phyloP scores from a whole-genome alignment of 2,888 invertebrate species.

The Neoascia interrupta region DNA sequence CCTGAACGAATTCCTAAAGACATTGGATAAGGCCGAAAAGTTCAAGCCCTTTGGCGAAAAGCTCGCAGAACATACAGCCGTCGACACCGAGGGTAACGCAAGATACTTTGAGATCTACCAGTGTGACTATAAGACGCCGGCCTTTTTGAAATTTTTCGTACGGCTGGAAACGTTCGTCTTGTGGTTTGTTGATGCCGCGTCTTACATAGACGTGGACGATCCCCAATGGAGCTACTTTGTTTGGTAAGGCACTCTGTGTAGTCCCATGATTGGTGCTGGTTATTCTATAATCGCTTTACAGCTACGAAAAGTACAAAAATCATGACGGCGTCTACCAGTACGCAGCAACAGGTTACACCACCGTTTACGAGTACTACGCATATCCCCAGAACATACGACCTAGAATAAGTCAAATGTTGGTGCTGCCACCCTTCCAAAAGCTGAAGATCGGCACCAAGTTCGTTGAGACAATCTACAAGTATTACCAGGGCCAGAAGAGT shows the following conservation, averaged over 20 bases:
- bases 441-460: slow-evolving; percentile 91
- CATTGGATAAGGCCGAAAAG: slow-evolving; percentile 85
- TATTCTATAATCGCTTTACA: slow-evolving; percentile 75
- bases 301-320: slow-evolving; percentile 86
- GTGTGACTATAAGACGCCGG: slow-evolving; percentile 85
- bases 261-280: slow-evolving; percentile 20
- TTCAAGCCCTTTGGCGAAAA: slow-evolving; percentile 89
- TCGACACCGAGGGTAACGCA: slow-evolving; percentile 74
- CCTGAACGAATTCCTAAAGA: slow-evolving; percentile 86
- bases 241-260: slow-evolving; percentile 82
- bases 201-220: slow-evolving; percentile 95
- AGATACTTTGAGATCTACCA: slow-evolving; percentile 89
- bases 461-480: slow-evolving; percentile 81
- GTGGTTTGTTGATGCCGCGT: slow-evolving; percentile 98
- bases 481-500: slow-evolving; percentile 81
- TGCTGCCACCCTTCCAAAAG: slow-evolving; percentile 94
- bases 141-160: slow-evolving; percentile 89
- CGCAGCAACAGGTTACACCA: slow-evolving; percentile 92
- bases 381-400: slow-evolving; percentile 93
- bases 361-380: slow-evolving; percentile 96
- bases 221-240: slow-evolving; percentile 94
- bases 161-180: slow-evolving; percentile 94
- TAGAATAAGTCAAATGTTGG: slow-evolving; percentile 94
- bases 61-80: slow-evolving; percentile 82
- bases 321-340: slow-evolving; percentile 83